phyloP scores from a whole-genome alignment of 2,113 vertebrate species.

The Chaetorhynchus papuensis region DNA sequence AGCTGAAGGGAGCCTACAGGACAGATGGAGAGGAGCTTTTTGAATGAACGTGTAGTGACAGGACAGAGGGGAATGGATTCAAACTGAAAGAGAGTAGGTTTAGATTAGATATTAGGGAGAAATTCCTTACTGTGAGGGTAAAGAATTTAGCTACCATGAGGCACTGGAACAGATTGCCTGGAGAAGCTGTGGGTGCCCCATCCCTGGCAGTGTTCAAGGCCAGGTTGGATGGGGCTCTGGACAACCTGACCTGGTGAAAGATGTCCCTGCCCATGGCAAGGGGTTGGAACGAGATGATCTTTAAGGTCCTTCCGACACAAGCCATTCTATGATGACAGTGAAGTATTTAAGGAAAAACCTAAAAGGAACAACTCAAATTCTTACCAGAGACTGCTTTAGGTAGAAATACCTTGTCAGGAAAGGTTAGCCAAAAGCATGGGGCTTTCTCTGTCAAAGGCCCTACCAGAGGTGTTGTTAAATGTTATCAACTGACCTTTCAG shows the following conservation, averaged over 20 bases:
- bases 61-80: background rate
- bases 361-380: background rate
- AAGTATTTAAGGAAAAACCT: background rate
- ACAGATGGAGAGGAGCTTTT: background rate
- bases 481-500: background rate
- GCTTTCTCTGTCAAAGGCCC: background rate
- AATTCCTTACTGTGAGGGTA: background rate
- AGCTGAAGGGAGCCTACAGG: background rate
- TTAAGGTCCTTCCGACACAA: background rate
- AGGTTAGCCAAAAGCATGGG: background rate
- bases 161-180: background rate
- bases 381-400: background rate
- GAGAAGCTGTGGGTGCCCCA: background rate
- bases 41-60: background rate
- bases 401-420: background rate
- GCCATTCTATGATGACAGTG: background rate
- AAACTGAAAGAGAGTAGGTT: background rate
- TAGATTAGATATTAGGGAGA: background rate
- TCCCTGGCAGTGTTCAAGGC: background rate
- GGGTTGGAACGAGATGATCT: accelerated
- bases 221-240: background rate
- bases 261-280: background rate
- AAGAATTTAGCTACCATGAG: background rate
- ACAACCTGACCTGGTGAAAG: background rate
- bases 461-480: background rate